These are phyloP conservation scores for Vulpes lagopus DNA, from an alignment of 2,113 vertebrate species.

Conservation along the genomic window DNA sequence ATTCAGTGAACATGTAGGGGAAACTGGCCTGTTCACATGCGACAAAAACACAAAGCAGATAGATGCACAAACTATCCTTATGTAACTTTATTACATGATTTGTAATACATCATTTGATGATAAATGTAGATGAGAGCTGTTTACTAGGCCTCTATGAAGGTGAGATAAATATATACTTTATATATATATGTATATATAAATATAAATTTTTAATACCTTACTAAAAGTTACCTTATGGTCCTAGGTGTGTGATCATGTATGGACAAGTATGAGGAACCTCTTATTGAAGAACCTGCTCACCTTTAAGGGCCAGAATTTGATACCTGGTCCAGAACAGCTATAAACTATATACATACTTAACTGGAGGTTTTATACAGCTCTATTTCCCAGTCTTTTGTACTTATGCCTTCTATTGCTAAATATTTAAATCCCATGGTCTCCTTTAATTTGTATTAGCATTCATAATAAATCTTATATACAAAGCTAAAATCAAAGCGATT, in stretches of 20 bases:
- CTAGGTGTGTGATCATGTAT: neutral
- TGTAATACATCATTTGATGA: neutral
- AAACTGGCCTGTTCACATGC: neutral
- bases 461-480: neutral
- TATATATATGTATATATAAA: no score
- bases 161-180: neutral
- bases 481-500: neutral
- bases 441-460: conserved; percentile 11
- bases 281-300: neutral
- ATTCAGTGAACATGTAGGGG: neutral
- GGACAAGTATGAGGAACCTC: neutral
- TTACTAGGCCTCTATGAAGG: neutral
- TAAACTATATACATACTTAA: neutral
- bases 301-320: neutral
- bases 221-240: neutral
- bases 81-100: neutral
- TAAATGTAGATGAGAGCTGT: neutral
- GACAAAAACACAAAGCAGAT: neutral
- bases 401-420: neutral
- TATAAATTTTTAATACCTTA: conserved; percentile 29
- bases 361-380: neutral
- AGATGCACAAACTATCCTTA: neutral
- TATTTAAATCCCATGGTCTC: neutral
- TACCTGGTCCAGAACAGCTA: neutral
- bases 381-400: neutral